Evolutionary conservation across 2,888 invertebrate species (phyloP), one percentile per base, ranked within the genome.

Genomic region (Colletes collaris): DNA sequence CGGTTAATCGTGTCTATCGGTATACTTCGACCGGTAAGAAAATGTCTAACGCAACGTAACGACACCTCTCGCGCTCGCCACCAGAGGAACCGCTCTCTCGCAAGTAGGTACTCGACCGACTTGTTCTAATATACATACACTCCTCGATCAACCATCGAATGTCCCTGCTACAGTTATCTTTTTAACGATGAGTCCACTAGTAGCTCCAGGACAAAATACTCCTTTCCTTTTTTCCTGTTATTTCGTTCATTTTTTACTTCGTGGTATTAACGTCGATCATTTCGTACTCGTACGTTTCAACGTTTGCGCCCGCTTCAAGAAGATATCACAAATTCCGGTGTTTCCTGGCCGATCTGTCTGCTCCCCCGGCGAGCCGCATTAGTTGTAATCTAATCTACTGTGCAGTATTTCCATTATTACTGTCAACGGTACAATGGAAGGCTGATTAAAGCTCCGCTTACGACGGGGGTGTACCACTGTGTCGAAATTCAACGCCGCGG

Each of bases 371-470:
- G 60, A 70, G 76, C 80, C 53, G 82, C 86, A 85, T 88, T 88
- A 88, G 85, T 76, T 81, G 71, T 83, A 88, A 89, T 84, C 84
- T 89, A 88, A 89, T 90, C 84, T 87, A 77, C 87, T 75, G 86
- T 89, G 86, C 88, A 82, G 80, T 85, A 83, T 86, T 88, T 86
- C 82, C 84, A 81, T 84, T 88, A 86, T 86, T 84, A 81, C 69
- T 82, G 83, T 82, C 85, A 79, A 77, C 77, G 74, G 74, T 80
- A 87, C 84, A 88, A 87, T 86, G 77, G 86, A 83, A 81, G 83
- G 86, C 85, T 89, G 87, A 90, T 90, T 89, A 87, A 89, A 84
- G 77, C 81, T 50, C 52, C 19, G 19, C 63, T 53, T 49, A 27
- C 27, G 27, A 27, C 1, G 27, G 27, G 27, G 19, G 40, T 49